Percentiles rank a stretch among this genome's conserved stretches.
These are phyloP conservation scores for Mantis religiosa DNA, from an alignment of 2,888 invertebrate genomes.

Conservation along the genomic window DNA sequence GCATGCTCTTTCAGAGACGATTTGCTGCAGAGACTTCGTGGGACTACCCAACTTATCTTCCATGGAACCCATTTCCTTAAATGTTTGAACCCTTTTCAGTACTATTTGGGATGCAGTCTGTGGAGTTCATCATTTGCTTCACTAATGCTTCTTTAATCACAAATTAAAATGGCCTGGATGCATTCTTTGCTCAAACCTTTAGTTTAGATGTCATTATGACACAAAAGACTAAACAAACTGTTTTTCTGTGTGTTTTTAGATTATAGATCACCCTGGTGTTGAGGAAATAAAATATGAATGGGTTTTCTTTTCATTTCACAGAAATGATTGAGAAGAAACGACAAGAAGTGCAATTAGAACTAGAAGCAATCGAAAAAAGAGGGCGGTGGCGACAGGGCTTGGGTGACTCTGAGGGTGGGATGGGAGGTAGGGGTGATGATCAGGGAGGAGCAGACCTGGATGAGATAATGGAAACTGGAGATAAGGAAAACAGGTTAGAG, in stretches of 20 bases:
- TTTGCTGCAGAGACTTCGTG: too few relatives aligned
- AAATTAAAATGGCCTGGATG: too few relatives aligned
- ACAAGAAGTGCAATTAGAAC: slow-evolving; percentile 59
- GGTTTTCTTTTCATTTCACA: slow-evolving; percentile 35
- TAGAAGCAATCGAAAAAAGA: slow-evolving; percentile 55
- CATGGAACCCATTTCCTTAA: too few relatives aligned
- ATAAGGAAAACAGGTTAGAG: slow-evolving; percentile 30
- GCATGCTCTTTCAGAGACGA: too few relatives aligned
- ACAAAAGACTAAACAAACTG: neutral
- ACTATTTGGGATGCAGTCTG: too few relatives aligned
- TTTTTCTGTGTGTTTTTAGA: neutral
- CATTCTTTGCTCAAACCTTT: too few relatives aligned
- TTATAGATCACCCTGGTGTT: neutral
- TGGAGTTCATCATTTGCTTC: too few relatives aligned
- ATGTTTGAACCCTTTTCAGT: too few relatives aligned
- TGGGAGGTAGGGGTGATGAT: slow-evolving; percentile 20
- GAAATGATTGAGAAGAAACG: slow-evolving; percentile 62
- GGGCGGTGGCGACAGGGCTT: slow-evolving; percentile 32
- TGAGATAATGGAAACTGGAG: slow-evolving; percentile 19
- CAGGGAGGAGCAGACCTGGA: slow-evolving; percentile 19
- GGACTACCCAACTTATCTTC: too few relatives aligned
- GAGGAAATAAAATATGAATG: neutral
- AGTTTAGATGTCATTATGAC: too few relatives aligned
- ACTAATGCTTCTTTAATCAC: too few relatives aligned
- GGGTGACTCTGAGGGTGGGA: slow-evolving; percentile 29